Evolutionary conservation across 2,888 invertebrate species (phyloP), one percentile per base, ranked within the genome.

Genomic region (Drosophila neonasuta): DNA sequence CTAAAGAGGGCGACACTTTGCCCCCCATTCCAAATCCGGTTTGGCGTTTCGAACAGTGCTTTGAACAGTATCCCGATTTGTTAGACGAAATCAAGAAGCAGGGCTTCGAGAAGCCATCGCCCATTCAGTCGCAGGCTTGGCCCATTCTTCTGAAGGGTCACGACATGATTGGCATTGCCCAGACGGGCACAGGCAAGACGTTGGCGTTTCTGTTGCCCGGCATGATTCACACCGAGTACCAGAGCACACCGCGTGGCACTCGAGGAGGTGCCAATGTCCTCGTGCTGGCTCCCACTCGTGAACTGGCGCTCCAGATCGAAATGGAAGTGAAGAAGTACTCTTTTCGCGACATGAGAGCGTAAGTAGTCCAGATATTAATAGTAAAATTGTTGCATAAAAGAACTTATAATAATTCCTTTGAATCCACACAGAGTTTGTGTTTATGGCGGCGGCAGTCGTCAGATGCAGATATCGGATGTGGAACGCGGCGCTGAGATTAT

Each of bases 161-260:
- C 87, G 99, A 99, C 91, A 91, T 99, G 89, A 98, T 99, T 89
- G 99, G 99, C 8, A 98, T 99, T 74, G 99, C 99, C 0, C 98
- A 98, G 91, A 97, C 97, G 6, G 97, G 97, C 60, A 97, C 97
- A 15, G 97, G 98, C 0, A 99, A 99, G 92, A 99, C 99, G 0
- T 92, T 99, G 61, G 99, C 98, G 0, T 99, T 98, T 88, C 91
- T 98, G 1, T 90, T 99, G 57, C 99, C 99, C 8, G 98, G 97
- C 10, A 92, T 99, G 79, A 95, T 99, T 76, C 98, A 99, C 88
- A 97, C 97, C 68, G 97, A 97, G 73, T 94, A 94, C 1, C 99
- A 99, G 90, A 92, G 93, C 24, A 92, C 92, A n/a, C 95, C 96
- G 0, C 92, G 95, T 34, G 92, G 93, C 0, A 88, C 96, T 79